Percentiles rank a stretch among this genome's conserved stretches.
These are phyloP conservation scores for Bugula neritina DNA, from an alignment of 2,888 invertebrate species.

Conservation along the genomic window DNA sequence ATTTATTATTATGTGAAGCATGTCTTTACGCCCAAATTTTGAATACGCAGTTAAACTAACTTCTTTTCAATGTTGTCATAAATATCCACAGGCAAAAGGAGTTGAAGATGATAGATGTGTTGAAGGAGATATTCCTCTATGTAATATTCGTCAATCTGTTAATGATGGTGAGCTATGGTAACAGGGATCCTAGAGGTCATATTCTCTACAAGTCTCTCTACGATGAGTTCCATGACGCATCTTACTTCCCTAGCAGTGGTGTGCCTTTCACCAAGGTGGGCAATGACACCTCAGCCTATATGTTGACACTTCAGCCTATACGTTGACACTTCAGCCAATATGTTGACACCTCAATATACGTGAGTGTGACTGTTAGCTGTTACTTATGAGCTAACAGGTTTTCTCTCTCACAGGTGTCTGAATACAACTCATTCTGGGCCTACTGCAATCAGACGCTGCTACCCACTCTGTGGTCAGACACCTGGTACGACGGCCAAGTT, in stretches of 20 bases:
- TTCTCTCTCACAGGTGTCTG: conserved; percentile 18
- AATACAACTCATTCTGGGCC: conserved; percentile 4
- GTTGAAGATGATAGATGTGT: conserved; percentile 35
- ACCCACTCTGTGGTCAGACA: conserved; percentile 12
- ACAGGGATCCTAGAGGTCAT: conserved; percentile 25
- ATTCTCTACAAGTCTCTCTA: conserved; percentile 19
- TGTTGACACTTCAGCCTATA: no score
- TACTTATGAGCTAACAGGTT: no score
- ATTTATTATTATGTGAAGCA: no score
- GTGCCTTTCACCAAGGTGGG: not conserved
- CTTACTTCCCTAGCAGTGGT: conserved; percentile 2
- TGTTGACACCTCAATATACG: no score
- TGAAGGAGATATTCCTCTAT: conserved; percentile 37
- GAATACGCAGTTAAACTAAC: no score
- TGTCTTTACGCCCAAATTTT: no score
- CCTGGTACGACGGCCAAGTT: not conserved
- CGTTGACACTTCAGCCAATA: no score
- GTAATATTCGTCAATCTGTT: conserved; percentile 36
- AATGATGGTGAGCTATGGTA: conserved; percentile 36
- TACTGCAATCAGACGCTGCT: conserved; percentile 21
- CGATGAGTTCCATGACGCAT: conserved; percentile 11
- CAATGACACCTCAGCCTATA: no score
- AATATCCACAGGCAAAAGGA: conserved; percentile 35
- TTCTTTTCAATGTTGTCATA: no score
- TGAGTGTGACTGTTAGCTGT: no score